These are phyloP conservation scores for Lucilia cuprina DNA, from an alignment of 1,140 invertebrate species.

Conservation along the genomic window DNA sequence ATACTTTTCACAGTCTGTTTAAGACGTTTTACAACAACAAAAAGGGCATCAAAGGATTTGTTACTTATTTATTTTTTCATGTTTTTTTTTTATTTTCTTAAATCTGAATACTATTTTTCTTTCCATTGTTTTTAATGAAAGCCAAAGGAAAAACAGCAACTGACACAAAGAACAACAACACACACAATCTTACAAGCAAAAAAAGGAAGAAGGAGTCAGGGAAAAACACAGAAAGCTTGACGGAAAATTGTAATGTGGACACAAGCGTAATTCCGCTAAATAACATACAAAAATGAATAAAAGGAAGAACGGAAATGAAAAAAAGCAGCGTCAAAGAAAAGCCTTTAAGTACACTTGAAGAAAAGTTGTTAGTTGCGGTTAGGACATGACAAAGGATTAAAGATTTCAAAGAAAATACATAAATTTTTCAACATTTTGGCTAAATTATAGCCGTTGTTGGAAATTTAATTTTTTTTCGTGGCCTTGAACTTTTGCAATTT, in stretches of 20 bases:
- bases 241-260: constrained; percentile 10
- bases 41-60: constrained; percentile 6
- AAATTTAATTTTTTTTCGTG: no score
- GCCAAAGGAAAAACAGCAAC: not conserved
- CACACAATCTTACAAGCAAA: not conserved
- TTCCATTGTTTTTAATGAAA: not conserved
- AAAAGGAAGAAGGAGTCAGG: not conserved
- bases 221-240: not conserved
- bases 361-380: not conserved
- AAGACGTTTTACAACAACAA: not conserved
- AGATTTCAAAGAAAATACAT: no score
- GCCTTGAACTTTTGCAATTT: no score
- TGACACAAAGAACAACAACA: not conserved
- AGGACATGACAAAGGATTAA: no score
- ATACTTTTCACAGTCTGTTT: not conserved
- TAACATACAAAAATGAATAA: not conserved
- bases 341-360: not conserved
- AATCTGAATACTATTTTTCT: not conserved
- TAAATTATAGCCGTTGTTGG: no score
- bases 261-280: constrained; percentile 29
- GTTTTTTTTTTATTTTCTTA: not conserved
- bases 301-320: not conserved
- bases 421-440: no score
- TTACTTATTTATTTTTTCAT: not conserved
- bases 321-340: not conserved